phyloP scores from a whole-genome alignment of 1,140 invertebrate species.

The Atta texana region DNA sequence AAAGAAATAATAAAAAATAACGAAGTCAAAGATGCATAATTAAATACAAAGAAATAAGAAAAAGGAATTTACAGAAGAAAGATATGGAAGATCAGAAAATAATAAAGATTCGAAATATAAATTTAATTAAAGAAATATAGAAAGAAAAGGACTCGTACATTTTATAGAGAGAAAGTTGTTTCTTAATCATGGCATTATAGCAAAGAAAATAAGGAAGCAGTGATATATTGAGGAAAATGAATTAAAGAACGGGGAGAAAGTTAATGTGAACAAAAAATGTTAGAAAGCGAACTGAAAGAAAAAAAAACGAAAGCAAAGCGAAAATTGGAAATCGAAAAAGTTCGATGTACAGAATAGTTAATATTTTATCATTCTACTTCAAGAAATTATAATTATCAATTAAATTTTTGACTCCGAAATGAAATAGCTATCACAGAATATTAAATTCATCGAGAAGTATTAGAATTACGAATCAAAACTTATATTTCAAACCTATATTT shows the following conservation, averaged over 20 bases:
- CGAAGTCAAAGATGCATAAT: neutral
- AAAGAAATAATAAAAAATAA: neutral
- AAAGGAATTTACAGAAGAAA: conserved; percentile 18
- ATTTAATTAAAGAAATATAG: conserved; percentile 30
- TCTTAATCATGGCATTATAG: neutral
- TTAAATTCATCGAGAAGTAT: conserved; percentile 67
- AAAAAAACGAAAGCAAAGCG: neutral
- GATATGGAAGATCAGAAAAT: conserved; percentile 23
- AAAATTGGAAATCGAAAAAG: conserved; percentile 3
- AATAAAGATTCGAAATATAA: neutral
- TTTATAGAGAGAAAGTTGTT: conserved; percentile 30
- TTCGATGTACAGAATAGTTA: neutral
- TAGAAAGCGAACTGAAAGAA: conserved; percentile 17
- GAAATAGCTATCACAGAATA: conserved; percentile 69
- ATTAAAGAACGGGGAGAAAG: conserved; percentile 10
- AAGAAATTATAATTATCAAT: neutral
- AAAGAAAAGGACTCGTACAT: neutral
- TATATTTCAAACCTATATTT: neutral
- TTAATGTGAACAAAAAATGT: conserved; percentile 12
- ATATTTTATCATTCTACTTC: neutral
- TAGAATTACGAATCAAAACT: conserved; percentile 36
- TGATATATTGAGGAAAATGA: conserved; percentile 30
- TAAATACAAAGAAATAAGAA: conserved; percentile 8
- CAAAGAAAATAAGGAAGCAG: conserved; percentile 23
- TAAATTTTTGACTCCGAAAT: conserved; percentile 1